Conservation (phyloP, 2,888 invertebrate genomes). For the Silvanus unidentatus region DNA sequence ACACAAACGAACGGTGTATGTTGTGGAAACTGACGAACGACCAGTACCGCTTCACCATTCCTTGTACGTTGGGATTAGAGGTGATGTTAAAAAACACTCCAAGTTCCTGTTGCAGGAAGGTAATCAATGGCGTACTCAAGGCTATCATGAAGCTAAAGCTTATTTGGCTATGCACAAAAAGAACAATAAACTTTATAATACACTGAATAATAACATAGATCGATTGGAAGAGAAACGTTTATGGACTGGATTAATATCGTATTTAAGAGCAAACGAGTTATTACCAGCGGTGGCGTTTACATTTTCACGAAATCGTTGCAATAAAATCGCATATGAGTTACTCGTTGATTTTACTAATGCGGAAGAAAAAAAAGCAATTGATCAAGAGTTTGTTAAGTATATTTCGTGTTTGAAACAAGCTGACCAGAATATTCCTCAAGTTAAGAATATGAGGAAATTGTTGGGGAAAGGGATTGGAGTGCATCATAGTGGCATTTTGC, state of each 20-base stretch:
- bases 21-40: conserved; percentile 86
- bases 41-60: conserved; percentile 96
- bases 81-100: conserved; percentile 67
- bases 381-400: conserved; percentile 80
- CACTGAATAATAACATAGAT: conserved; percentile 16
- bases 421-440: conserved; percentile 86
- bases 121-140: conserved; percentile 64
- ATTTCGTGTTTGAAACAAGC: conserved; percentile 67
- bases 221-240: conserved; percentile 73
- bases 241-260: conserved; percentile 77
- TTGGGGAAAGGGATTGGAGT: conserved; percentile 87
- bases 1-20: conserved; percentile 82
- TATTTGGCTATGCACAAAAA: conserved; percentile 20
- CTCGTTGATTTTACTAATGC: conserved; percentile 76
- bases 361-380: conserved; percentile 78
- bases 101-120: conserved; percentile 73
- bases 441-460: conserved; percentile 61
- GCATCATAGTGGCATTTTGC: conserved; percentile 97
- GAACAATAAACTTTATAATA: not conserved
- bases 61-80: conserved; percentile 78
- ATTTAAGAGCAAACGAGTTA: conserved; percentile 73
- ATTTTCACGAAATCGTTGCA: conserved; percentile 79
- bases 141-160: conserved; percentile 45
- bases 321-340: conserved; percentile 56
- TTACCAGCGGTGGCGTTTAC: conserved; percentile 94